Evolutionary conservation across 2,113 vertebrate genomes (phyloP), one percentile per base, ranked within the genome.

Genomic region (Colossoma macropomum): DNA sequence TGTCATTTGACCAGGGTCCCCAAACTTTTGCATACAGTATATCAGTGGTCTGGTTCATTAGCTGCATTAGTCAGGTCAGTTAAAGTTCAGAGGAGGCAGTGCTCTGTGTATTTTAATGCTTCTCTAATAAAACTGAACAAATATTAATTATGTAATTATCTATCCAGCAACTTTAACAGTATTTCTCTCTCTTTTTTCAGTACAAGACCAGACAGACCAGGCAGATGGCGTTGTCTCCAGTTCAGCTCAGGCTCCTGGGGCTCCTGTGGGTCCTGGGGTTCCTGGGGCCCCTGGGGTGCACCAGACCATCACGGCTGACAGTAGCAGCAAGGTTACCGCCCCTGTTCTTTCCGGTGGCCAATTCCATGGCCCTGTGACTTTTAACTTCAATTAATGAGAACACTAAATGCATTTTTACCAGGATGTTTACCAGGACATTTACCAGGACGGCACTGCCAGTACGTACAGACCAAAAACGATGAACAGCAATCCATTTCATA

Each of bases 331-430:
- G 2, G 75, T 62, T n/a, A 27, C 30, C 17, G 56, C 75, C 13
- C 30, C 54, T 6, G 19, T 34, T 7, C 4, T 77, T 17, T 11
- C 56, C n/a, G 56, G 56, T 27, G 41, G 8, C 27, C 9, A 1
- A 1, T 52, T 63, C 60, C 9, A n/a, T 1, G 82, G 75, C 27
- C 8, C 82, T 3, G 11, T 78, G 27, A 78, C 0, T 15, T 65
- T 83, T 4, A 72, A 3, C 28, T 78, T 83, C 8, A 72, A 11
- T 28, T 82, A 76, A 68, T 41, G 13, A 52, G 17, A 17, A 52
- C 17, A 1, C 17, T 52, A 4, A 19, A 17, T 17, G 19, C 6
- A 23, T 56, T 19, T 23, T 7, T 7, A 0, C 0, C 50, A 17
- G 50, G 50, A 15, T 50, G n/a, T n/a, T n/a, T n/a, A n/a, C n/a